Base-by-base conservation (phyloP, 2,888 invertebrate species). In the Aricia artaxerxes region DNA sequence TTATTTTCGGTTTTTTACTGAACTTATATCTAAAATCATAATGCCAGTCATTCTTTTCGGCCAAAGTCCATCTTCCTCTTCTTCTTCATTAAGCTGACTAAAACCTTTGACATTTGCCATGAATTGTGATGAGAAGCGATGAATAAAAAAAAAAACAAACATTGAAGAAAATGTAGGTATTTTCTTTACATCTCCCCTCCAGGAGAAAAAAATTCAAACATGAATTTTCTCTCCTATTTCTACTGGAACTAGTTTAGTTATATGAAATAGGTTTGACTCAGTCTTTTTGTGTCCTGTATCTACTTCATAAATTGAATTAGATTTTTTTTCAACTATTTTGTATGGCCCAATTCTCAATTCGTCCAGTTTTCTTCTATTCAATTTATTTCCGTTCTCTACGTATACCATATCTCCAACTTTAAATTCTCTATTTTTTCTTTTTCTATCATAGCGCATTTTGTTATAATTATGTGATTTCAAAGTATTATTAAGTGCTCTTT, bases 291-390 rank as follows among this genome's bases (percentile, higher is more conserved):
- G 78, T 35, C 78, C 80, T 38, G 80, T 79, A 73, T 80, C 24
- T 11, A 81, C 76, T 73, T 73, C 78, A 57, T 77, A 81, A 31
- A 81, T 80, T 61, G 80, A 78, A 64, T 79, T 60, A 16, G 81
- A 81, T 53, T 1, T 53, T 11, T 53, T 53, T 1, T 53, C 53
- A 53, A 35, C n/a, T 64, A 81, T 78, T 53, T 79, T 35, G 53
- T 72, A 81, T 72, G 81, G 81, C 7, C 80, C 80, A 75, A 80
- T 81, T 49, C 78, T 80, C n/a, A 81, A 13, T 61, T 81, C 81
- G 60, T 80, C 81, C 53, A 79, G 64, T 78, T 81, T 80, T 9
- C 61, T 79, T 44, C 77, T 81, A 53, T 80, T 80, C 6, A 80
- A 57, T 75, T 64, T 79, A 38, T 80, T 76, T 31, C 80, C 80